phyloP scores from a whole-genome alignment of 92 coral and sea anemone species.

The Ricordea florida region DNA sequence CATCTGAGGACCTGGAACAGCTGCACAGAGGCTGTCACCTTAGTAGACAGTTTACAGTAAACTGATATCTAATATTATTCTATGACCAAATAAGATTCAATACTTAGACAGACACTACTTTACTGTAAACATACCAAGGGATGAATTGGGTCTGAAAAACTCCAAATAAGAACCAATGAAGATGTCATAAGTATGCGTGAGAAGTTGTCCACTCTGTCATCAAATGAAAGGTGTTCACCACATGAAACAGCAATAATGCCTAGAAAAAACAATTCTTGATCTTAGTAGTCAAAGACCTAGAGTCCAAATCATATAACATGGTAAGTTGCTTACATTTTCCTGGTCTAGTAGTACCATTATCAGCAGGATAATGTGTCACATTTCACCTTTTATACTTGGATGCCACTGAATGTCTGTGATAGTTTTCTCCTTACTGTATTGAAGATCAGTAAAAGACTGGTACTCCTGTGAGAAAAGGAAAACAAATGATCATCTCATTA shows the following conservation, averaged over 20 bases:
- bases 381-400: slow-evolving; percentile 87
- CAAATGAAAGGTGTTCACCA: slow-evolving; percentile 93
- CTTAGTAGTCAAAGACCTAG: too few species aligned
- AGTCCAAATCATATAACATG: too few species aligned
- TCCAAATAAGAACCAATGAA: slow-evolving; percentile 95
- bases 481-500: neutral
- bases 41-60: too few species aligned
- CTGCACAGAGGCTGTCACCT: too few species aligned
- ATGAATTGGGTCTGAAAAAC: slow-evolving; percentile 98
- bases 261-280: too few species aligned
- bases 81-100: neutral
- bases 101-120: neutral
- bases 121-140: slow-evolving; percentile 78
- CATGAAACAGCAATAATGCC: slow-evolving; percentile 98
- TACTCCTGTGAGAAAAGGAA: slow-evolving; percentile 69
- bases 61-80: too few species aligned
- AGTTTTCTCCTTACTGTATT: slow-evolving; percentile 93
- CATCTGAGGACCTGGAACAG: too few species aligned
- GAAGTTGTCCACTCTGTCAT: slow-evolving; percentile 90
- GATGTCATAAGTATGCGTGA: slow-evolving; percentile 98
- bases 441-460: slow-evolving; percentile 97
- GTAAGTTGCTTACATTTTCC: too few species aligned
- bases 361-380: neutral
- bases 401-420: slow-evolving; percentile 97
- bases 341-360: neutral